Evolutionary conservation across 1,140 invertebrate species (phyloP).

Genomic region (Cardiocondyla obscurior): DNA sequence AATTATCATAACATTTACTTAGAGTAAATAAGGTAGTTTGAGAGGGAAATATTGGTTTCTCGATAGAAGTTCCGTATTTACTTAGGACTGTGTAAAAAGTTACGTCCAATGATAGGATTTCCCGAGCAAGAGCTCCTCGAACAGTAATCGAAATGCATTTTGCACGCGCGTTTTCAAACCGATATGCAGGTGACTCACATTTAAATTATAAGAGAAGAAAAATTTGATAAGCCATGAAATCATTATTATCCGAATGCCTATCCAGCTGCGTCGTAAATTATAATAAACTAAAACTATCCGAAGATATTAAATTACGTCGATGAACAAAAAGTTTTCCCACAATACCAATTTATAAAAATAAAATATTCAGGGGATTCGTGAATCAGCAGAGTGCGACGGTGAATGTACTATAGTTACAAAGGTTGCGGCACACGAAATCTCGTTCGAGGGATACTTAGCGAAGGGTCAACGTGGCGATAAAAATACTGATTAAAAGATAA

Average conservation of each 20-base stretch:
- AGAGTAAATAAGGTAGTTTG: conserved; percentile 23
- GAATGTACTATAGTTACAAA: not conserved
- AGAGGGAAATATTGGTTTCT: conserved; percentile 40
- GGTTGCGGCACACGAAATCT: not conserved
- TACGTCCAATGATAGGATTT: conserved; percentile 21
- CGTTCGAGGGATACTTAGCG: not conserved
- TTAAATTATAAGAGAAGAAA: not conserved
- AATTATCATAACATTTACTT: conserved; percentile 38
- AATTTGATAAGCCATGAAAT: conserved; percentile 38
- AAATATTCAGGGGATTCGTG: conserved; percentile 2
- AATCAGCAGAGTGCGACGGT: not conserved
- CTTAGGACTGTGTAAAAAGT: conserved; percentile 44
- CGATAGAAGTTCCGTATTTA: conserved; percentile 38
- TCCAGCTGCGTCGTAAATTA: conserved; percentile 27
- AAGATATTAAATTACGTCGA: conserved; percentile 25
- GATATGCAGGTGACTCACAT: not conserved
- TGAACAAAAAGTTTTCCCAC: not conserved
- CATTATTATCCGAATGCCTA: conserved; percentile 40
- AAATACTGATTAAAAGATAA: conserved; percentile 20
- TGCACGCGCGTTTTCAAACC: not conserved
- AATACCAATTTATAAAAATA: conserved; percentile 35
- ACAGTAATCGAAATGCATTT: conserved; percentile 33
- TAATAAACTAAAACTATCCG: conserved; percentile 38
- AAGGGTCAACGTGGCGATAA: not conserved
- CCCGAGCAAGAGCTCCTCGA: not conserved